Evolutionary conservation across 2,797 vertebrate species (phyloP).

Genomic region (Brotula barbata): DNA sequence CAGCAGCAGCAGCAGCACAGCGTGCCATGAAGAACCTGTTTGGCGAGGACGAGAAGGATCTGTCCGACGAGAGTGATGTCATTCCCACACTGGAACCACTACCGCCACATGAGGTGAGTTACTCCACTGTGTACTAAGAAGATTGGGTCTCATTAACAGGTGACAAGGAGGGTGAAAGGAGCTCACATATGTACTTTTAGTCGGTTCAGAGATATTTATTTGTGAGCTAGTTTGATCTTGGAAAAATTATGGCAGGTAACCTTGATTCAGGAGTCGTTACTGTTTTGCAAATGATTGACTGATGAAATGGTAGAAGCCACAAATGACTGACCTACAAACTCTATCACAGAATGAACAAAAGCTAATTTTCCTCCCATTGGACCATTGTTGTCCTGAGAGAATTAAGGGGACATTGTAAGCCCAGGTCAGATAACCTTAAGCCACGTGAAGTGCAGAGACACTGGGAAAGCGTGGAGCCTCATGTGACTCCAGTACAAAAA

Average conservation of each 20-base stretch:
- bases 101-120: slow-evolving; percentile 86
- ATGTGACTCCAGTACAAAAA: background rate
- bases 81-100: slow-evolving; percentile 96
- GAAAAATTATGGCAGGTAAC: slow-evolving; percentile 15
- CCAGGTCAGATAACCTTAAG: slow-evolving; percentile 1
- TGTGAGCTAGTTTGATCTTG: background rate
- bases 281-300: slow-evolving; percentile 13
- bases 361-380: background rate
- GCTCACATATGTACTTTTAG: background rate
- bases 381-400: slow-evolving; percentile 4
- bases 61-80: slow-evolving; percentile 92
- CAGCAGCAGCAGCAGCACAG: slow-evolving; percentile 81
- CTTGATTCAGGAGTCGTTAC: slow-evolving; percentile 8
- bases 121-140: too few relatives aligned
- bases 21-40: slow-evolving; percentile 94
- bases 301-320: slow-evolving; percentile 2
- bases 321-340: background rate
- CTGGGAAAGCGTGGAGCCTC: background rate
- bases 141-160: too few relatives aligned
- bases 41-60: slow-evolving; percentile 91
- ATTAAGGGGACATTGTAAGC: background rate
- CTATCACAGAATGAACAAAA: background rate
- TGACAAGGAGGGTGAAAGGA: too few relatives aligned
- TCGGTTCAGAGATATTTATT: background rate
- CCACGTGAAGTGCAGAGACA: background rate